Conservation (phyloP, 2,888 invertebrate species). For the Hyles lineata region DNA sequence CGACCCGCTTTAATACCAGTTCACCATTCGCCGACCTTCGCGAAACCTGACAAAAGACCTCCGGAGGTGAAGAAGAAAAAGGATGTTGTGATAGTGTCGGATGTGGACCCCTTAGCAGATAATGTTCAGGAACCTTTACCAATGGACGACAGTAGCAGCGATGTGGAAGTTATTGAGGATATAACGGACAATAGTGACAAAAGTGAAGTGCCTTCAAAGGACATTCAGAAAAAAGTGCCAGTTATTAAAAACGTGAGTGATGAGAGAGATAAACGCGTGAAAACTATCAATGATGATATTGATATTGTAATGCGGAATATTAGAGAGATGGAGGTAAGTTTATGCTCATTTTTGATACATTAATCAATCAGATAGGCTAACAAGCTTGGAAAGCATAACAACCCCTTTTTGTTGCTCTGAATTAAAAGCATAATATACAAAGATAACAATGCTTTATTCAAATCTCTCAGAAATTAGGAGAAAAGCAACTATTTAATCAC, state of each 20-base stretch:
- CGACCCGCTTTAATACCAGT: constrained; percentile 71
- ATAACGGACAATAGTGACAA: constrained; percentile 64
- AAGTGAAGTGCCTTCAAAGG: constrained; percentile 73
- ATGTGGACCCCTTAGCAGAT: constrained; percentile 71
- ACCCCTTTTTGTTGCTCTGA: no score
- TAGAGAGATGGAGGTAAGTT: constrained; percentile 74
- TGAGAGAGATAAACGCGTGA: constrained; percentile 56
- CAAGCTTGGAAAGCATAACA: no score
- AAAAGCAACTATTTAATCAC: no score
- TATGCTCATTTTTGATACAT: not conserved
- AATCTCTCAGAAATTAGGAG: no score
- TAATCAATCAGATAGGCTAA: no score
- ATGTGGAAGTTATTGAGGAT: constrained; percentile 77
- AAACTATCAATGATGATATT: constrained; percentile 66
- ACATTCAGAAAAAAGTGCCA: constrained; percentile 43
- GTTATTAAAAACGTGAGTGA: constrained; percentile 53
- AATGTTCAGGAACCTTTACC: constrained; percentile 63
- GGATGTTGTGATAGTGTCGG: constrained; percentile 72
- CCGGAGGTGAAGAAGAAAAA: constrained; percentile 76
- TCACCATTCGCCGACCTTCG: constrained; percentile 75
- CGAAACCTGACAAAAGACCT: constrained; percentile 75
- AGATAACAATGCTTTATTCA: no score
- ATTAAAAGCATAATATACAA: no score
- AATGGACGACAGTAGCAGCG: constrained; percentile 80
- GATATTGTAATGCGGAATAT: constrained; percentile 71